phyloP scores from a whole-genome alignment of 2,888 invertebrate genomes.

The Ditylenchus weischeri region DNA sequence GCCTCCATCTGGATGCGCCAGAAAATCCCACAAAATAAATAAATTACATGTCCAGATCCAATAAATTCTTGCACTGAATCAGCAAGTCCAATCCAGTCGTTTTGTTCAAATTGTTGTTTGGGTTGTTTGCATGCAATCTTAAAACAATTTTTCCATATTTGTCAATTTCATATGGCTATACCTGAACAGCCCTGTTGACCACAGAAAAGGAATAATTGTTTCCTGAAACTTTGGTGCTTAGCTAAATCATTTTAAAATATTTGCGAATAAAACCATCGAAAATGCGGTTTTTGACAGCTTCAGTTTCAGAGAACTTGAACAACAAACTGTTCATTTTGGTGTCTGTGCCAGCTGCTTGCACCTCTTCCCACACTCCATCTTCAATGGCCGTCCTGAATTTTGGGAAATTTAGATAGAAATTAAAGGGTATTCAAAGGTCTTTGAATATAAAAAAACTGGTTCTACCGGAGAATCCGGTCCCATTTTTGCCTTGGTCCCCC shows the following conservation, averaged over 20 bases:
- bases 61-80: conserved; percentile 32
- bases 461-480: no score
- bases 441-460: no score
- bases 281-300: conserved; percentile 25
- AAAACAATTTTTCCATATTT: conserved; percentile 1
- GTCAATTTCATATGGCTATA: background rate
- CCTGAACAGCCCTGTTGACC: conserved; percentile 49
- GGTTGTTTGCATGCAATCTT: conserved; percentile 24
- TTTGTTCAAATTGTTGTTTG: conserved; percentile 20
- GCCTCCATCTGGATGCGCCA: background rate
- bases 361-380: conserved; percentile 16
- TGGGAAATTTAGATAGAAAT: no score
- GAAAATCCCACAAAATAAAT: background rate
- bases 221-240: conserved; percentile 28
- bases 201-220: conserved; percentile 50
- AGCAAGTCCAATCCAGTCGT: conserved; percentile 34
- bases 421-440: background rate
- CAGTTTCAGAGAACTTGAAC: conserved; percentile 25
- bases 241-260: background rate
- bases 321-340: conserved; percentile 12
- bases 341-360: conserved; percentile 20
- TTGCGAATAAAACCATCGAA: background rate
- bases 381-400: background rate
- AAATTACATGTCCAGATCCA: conserved; percentile 30
- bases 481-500: no score